Evolutionary conservation across 1,140 invertebrate species (phyloP).

Genomic region (Apocrypta bakeri): DNA sequence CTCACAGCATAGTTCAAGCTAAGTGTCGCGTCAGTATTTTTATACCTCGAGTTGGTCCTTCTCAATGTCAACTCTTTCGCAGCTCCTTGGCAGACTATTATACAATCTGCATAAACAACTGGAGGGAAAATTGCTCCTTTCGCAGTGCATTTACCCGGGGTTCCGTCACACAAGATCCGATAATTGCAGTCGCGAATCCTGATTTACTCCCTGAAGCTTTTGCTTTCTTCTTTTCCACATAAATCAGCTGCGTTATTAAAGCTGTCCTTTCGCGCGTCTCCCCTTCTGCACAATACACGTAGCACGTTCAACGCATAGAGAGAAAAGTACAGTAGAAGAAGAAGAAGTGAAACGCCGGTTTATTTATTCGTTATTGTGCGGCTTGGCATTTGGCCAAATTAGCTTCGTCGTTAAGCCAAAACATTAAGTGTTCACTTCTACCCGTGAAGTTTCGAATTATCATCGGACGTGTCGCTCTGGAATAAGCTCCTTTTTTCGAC

Average conservation of each 20-base stretch:
- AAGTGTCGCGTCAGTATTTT: no score
- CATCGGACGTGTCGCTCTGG: not conserved
- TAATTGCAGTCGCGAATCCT: slow-evolving; percentile 41
- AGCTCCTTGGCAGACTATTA: no score
- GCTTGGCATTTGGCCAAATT: slow-evolving; percentile 34
- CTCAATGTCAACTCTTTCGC: no score
- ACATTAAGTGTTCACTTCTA: not conserved
- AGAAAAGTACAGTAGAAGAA: not conserved
- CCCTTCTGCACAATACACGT: not conserved
- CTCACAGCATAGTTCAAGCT: no score
- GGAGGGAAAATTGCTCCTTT: not conserved
- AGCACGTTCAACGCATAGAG: no score
- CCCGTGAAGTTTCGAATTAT: not conserved
- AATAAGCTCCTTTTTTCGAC: not conserved
- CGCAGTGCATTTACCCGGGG: not conserved
- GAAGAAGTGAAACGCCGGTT: not conserved
- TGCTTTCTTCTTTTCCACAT: not conserved
- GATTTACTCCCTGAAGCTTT: slow-evolving; percentile 33
- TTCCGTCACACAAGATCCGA: not conserved
- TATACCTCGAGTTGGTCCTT: no score
- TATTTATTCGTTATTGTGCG: not conserved
- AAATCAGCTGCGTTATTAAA: slow-evolving; percentile 46
- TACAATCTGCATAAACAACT: not conserved
- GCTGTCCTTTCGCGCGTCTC: not conserved
- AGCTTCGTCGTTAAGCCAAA: slow-evolving; percentile 35